Conservation (phyloP, 2,888 invertebrate genomes). For the Sesia apiformis region DNA sequence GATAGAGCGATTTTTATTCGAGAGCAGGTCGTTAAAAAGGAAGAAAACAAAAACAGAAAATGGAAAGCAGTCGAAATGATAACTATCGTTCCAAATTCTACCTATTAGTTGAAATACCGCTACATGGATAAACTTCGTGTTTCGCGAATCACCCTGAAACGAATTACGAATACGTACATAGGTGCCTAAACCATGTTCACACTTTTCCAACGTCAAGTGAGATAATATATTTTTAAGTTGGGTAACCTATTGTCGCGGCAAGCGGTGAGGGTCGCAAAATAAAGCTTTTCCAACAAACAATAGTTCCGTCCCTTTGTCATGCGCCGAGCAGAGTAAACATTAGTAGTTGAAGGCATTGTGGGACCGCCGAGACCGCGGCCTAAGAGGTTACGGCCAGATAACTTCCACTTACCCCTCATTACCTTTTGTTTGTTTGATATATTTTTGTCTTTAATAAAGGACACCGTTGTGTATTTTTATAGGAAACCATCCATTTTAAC, state of each 20-base stretch:
- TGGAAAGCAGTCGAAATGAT: too few species aligned
- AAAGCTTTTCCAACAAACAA: slow-evolving; percentile 74
- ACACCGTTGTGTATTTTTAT: neutral
- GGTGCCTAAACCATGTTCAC: slow-evolving; percentile 15
- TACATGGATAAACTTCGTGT: too few species aligned
- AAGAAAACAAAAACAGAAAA: too few species aligned
- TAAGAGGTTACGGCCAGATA: slow-evolving; percentile 59
- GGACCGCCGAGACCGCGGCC: slow-evolving; percentile 25
- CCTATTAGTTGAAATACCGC: too few species aligned
- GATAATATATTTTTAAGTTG: slow-evolving; percentile 72
- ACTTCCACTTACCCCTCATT: slow-evolving; percentile 54
- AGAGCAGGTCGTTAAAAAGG: too few species aligned
- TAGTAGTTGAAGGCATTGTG: slow-evolving; percentile 66
- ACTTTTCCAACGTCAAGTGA: slow-evolving; percentile 37
- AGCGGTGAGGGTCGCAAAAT: slow-evolving; percentile 68
- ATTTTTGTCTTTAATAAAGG: slow-evolving; percentile 35
- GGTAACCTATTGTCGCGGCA: slow-evolving; percentile 70
- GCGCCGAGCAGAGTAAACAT: slow-evolving; percentile 68
- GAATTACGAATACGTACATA: too few species aligned
- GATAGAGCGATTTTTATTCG: too few species aligned
- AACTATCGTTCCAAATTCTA: too few species aligned
- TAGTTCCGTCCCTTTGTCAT: slow-evolving; percentile 74
- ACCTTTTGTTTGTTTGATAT: slow-evolving; percentile 59
- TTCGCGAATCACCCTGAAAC: too few species aligned
- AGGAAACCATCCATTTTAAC: too few species aligned